phyloP scores from a whole-genome alignment of 1,140 invertebrate genomes.

The Hyles euphorbiae region DNA sequence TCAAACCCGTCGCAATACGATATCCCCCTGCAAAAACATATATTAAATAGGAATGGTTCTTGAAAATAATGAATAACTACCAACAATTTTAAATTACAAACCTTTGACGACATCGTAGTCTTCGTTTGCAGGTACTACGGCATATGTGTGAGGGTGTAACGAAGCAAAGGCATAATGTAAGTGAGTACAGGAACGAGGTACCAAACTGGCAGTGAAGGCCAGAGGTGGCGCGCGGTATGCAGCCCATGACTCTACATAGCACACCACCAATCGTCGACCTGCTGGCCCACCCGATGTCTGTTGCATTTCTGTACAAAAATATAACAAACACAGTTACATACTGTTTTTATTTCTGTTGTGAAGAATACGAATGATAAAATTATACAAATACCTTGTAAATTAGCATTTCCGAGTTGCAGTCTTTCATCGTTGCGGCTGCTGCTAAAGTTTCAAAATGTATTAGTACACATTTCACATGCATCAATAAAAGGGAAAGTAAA shows the following conservation, averaged over 20 bases:
- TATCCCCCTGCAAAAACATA: conserved; percentile 67
- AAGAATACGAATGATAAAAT: conserved; percentile 4
- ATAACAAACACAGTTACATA: neutral
- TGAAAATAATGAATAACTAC: neutral
- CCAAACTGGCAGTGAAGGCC: conserved; percentile 80
- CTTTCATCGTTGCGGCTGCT: conserved; percentile 46
- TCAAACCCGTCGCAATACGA: conserved; percentile 72
- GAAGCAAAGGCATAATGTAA: conserved; percentile 87
- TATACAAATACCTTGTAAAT: conserved; percentile 52
- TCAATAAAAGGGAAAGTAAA: conserved; percentile 2
- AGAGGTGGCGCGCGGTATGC: conserved; percentile 81
- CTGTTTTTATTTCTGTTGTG: neutral
- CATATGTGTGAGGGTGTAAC: conserved; percentile 79
- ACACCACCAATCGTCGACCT: conserved; percentile 74
- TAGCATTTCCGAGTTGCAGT: conserved; percentile 58
- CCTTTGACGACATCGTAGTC: conserved; percentile 78
- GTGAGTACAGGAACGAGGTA: conserved; percentile 86
- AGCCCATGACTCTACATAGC: conserved; percentile 82
- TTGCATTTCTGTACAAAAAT: conserved; percentile 48
- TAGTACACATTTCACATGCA: neutral
- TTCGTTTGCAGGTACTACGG: conserved; percentile 77
- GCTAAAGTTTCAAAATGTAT: conserved; percentile 27
- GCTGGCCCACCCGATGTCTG: conserved; percentile 41
- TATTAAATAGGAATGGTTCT: neutral
- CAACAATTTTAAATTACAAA: conserved; percentile 23